Base-by-base conservation (phyloP, 2,113 vertebrate genomes). In the Grallaria varia region DNA sequence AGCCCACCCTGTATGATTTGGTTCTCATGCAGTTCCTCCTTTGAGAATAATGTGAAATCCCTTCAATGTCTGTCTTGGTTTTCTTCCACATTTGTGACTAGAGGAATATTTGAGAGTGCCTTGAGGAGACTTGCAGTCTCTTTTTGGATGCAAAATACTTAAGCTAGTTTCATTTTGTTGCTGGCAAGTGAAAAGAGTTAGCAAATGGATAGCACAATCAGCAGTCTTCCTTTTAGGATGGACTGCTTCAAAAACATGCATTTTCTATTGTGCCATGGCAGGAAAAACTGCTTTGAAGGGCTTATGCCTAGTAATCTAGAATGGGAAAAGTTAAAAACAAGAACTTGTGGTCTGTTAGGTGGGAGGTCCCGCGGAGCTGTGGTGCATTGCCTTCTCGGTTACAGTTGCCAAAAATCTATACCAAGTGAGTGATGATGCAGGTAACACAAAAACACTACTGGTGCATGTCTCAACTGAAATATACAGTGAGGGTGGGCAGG, bases 361-460 rank as follows among this genome's bases (percentile, higher is more conserved):
- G 37, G 20, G 27, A 94, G 60, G 63, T 50, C 10, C 31, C 3
- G 0, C 13, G 31, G 53, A 64, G 33, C 21, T 31, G 15, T 47
- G 20, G 14, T 52, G 19, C 78, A 45, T 16, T 64, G 28, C 76
- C 25, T 28, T 52, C 37, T 89, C 2, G 0, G 44, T 17, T 71
- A n/a, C 8, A 44, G 25, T 11, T 72, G 58, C 50, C 20, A 62
- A 18, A 75, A 87, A 79, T 8, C 58, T 64, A 0, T 23, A 9
- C 31, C 6, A 19, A 28, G 25, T 25, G 47, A 47, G 44, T 28
- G 37, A 8, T 50, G 40, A 39, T 69, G n/a, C 47, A 30, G 45
- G 59, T 33, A 40, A 8, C 2, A 2, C 8, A 49, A 37, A 30
- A 8, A 10, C 15, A 1, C 23, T 33, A 0, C 19, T 74, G 23